Evolutionary conservation across 2,888 invertebrate species (phyloP).

Genomic region (Watsonalla binaria): DNA sequence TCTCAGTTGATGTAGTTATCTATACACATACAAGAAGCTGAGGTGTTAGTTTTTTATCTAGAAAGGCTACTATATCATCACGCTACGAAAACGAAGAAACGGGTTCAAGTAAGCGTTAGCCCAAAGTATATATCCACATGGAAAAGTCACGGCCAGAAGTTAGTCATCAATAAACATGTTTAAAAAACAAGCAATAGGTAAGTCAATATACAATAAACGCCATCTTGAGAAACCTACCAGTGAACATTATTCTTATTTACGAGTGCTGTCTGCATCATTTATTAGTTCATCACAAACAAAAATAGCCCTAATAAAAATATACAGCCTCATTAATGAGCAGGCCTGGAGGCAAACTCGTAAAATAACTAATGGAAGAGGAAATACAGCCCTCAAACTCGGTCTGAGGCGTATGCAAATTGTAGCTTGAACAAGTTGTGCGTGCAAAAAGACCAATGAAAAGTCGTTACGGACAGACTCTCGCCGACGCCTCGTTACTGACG

Average conservation of each 20-base stretch:
- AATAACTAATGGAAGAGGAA: neutral
- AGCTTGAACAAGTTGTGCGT: neutral
- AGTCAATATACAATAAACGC: too few relatives aligned
- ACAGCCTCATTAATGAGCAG: neutral
- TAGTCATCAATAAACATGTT: too few relatives aligned
- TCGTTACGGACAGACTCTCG: neutral
- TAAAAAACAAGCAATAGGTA: too few relatives aligned
- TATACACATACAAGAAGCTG: too few relatives aligned
- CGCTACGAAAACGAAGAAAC: too few relatives aligned
- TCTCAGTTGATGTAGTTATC: too few relatives aligned
- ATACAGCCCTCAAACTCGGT: neutral
- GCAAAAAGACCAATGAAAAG: neutral
- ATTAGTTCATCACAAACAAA: neutral
- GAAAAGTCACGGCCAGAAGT: too few relatives aligned
- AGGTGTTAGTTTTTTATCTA: too few relatives aligned
- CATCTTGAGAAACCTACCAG: too few relatives aligned
- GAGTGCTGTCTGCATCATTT: neutral
- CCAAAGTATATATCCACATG: too few relatives aligned
- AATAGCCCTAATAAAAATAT: neutral
- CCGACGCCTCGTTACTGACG: neutral
- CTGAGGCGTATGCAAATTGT: neutral
- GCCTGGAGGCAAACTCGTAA: neutral
- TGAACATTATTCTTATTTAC: neutral
- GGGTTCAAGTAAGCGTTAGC: too few relatives aligned
- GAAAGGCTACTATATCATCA: too few relatives aligned